A percentile compares a stretch with the other conserved stretches of the same genome.
Evolutionary conservation across 2,888 invertebrate species (phyloP).

Genomic region (Athalia circularis): DNA sequence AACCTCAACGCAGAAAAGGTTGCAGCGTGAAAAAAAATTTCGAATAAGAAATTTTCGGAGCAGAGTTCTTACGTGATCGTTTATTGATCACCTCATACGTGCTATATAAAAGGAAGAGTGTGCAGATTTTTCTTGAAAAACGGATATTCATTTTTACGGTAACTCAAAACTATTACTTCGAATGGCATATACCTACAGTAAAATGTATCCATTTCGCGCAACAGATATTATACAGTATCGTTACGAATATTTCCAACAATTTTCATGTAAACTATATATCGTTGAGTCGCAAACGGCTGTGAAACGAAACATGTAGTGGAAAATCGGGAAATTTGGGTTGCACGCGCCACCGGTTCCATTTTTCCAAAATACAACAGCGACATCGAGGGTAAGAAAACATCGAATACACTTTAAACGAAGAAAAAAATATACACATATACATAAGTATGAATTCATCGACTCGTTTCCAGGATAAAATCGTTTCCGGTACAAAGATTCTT

Average conservation of each 20-base stretch:
- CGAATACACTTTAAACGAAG: not conserved
- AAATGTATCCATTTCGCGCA: no score
- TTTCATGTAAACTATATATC: not conserved
- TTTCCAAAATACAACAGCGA: not conserved
- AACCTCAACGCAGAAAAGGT: conserved; percentile 2
- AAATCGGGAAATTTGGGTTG: conserved; percentile 5
- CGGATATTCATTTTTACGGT: conserved; percentile 3
- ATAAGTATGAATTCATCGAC: not conserved
- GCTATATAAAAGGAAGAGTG: no score
- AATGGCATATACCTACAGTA: no score
- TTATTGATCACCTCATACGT: not conserved
- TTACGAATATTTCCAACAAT: not conserved
- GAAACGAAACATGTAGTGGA: not conserved
- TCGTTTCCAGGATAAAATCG: conserved; percentile 18
- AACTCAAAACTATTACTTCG: conserved; percentile 6
- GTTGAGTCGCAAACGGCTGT: not conserved
- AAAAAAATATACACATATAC: not conserved
- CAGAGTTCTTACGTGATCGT: conserved; percentile 1
- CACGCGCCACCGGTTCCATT: conserved; percentile 5
- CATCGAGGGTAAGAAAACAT: no score
- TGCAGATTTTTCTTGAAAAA: no score
- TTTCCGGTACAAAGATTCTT: conserved; percentile 8
- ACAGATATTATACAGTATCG: no score
- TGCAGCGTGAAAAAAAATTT: not conserved
- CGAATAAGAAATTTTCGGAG: not conserved